Base-by-base conservation (phyloP, 1,140 invertebrate species). In the Eriocheir sinensis region DNA sequence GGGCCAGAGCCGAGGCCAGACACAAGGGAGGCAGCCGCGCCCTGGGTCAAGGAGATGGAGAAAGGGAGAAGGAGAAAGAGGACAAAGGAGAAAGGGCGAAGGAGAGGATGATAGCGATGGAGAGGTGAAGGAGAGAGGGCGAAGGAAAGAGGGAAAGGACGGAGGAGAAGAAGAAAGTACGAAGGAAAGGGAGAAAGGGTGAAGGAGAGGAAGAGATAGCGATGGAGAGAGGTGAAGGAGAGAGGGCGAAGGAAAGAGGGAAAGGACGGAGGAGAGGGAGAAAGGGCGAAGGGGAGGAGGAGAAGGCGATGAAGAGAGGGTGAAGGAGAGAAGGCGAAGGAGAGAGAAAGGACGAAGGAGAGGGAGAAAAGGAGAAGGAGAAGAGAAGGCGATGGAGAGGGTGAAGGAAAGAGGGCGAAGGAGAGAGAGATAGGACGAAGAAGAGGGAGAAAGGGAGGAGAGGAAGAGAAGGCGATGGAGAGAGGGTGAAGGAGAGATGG, bases 221-320 rank as follows among this genome's bases (percentile, higher is more conserved):
- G 41, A 90, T 3, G 9, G 88, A 44, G 40, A 90, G 89, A 91
- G 53, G 79, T 30, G 79, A 34, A 79, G 79, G 81, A 41, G 21
- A n/a, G 60, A 92, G 79, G 81, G 17, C 44, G 91, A 81, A 36
- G 81, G 91, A 81, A 3, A 44, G 38, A 44, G 40, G n/a, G 8
- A 36, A 88, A 38, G 81, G 79, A 92, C 36, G 83, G 91, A 92
- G 83, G 91, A 92, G 40, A 83, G 91, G 48, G 79, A 81, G 91
- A 83, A 17, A 41, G 36, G 32, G 38, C 38, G 34, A 27, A 38
- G 32, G n/a, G 44, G 3, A 41, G 72, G 60, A 72, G 60, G 27
- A 38, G 15, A 36, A 34, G 89, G 60, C 2, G 48, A 53, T 8
- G 32, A 72, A 79, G 34, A 12, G 53, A n/a, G 9, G 30, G 21